These are phyloP conservation scores for Pammene fasciana DNA, from an alignment of 2,888 invertebrate genomes.

Conservation along the genomic window DNA sequence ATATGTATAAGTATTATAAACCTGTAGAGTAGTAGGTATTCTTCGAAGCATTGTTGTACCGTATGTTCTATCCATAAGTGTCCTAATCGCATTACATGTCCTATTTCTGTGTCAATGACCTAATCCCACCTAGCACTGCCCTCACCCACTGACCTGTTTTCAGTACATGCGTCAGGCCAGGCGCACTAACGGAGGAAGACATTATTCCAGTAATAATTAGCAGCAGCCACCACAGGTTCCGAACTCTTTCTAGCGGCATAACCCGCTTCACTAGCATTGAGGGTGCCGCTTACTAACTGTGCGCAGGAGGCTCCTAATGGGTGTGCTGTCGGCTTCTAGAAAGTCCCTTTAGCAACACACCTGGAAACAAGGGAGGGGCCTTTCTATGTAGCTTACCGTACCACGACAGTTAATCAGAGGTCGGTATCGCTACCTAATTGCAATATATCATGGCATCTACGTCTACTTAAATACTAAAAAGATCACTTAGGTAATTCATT, in stretches of 20 bases:
- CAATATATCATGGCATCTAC: background rate
- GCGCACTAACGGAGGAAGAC: conserved; percentile 76
- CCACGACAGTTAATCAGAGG: conserved; percentile 2
- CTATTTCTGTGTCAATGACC: conserved; percentile 28
- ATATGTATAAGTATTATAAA: background rate
- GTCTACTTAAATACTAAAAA: background rate
- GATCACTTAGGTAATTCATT: background rate
- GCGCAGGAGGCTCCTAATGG: conserved; percentile 37
- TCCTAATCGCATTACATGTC: conserved; percentile 13
- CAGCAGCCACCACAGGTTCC: conserved; percentile 71
- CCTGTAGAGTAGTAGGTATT: background rate
- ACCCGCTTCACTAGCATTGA: conserved; percentile 60
- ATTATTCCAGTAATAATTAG: conserved; percentile 62
- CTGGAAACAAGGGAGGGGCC: background rate
- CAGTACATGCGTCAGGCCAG: conserved; percentile 82
- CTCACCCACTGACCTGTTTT: conserved; percentile 70
- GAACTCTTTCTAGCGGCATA: conserved; percentile 66
- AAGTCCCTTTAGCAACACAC: background rate
- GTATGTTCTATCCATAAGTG: conserved; percentile 7
- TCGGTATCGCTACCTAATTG: conserved; percentile 10
- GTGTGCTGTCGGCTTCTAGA: conserved; percentile 1
- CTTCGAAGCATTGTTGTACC: background rate
- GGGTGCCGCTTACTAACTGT: conserved; percentile 73
- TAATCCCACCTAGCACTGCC: conserved; percentile 31
- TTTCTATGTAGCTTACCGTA: conserved; percentile 10